A percentile compares a stretch with the other conserved stretches of the same genome.
These are phyloP conservation scores for Aradophagus sp. DNA, from an alignment of 1,140 invertebrate genomes.

Conservation along the genomic window DNA sequence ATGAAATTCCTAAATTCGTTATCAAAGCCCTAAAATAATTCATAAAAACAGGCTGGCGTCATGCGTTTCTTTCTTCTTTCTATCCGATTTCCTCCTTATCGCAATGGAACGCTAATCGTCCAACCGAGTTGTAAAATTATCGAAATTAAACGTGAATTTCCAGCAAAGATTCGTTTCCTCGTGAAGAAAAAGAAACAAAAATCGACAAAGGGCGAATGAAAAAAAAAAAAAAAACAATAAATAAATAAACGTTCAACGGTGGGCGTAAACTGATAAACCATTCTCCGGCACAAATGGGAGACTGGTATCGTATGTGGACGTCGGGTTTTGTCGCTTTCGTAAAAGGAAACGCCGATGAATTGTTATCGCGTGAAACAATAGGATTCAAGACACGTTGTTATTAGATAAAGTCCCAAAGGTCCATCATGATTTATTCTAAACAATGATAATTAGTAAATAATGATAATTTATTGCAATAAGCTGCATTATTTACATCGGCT, in stretches of 20 bases:
- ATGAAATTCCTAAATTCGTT: conserved; percentile 11
- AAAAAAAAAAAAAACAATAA: no score
- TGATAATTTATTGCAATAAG: no score
- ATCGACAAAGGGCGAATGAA: no score
- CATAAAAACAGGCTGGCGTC: background rate
- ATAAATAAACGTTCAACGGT: conserved; percentile 49
- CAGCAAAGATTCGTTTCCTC: no score
- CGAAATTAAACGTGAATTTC: no score
- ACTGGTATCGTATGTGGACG: conserved; percentile 11
- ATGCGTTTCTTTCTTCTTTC: conserved; percentile 25
- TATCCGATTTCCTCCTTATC: conserved; percentile 25
- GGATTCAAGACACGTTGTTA: no score
- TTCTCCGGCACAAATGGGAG: conserved; percentile 11
- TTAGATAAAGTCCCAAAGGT: no score
- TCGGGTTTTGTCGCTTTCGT: conserved; percentile 20
- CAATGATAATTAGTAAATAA: no score
- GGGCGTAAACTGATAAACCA: conserved; percentile 69
- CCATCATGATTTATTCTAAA: no score
- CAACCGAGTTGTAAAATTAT: conserved; percentile 13
- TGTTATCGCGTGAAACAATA: no score
- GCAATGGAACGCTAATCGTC: background rate
- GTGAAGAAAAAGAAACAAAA: conserved; percentile 12
- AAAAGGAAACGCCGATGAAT: conserved; percentile 31
- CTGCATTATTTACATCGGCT: no score
- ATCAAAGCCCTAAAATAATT: conserved; percentile 13